Base-by-base conservation (phyloP, 2,113 vertebrate genomes). In the Tautogolabrus adspersus region DNA sequence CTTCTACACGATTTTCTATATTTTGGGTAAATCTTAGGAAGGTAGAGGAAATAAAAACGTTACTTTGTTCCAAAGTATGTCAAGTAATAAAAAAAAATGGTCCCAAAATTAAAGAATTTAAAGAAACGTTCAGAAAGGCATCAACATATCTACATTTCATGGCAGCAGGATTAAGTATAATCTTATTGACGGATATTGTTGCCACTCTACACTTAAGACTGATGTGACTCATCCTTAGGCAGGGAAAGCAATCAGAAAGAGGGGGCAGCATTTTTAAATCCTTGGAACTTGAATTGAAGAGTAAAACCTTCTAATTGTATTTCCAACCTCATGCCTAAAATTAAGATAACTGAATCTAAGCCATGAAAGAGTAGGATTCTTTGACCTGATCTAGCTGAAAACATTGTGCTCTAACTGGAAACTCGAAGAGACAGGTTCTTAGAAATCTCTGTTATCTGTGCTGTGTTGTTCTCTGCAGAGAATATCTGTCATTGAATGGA, bases 371-470 rank as follows among this genome's bases (percentile, higher is more conserved):
- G 22, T 2, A 38, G 22, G 12, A 40, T 18, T 46, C 15, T 54
- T 42, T 18, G 42, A 57, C 22, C 44, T 19, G 13, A 19, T 5
- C 38, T 22, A 18, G 12, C 21, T 67, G 11, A 42, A 9, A 61
- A 54, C 38, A 52, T n/a, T 23, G 6, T 49, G 21, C 21, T 37
- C 8, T 37, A 0, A 40, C 10, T 54, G 42, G 42, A 51, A 58
- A 16, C 21, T n/a, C 7, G 5, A 23, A 23, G 19, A 9, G 34
- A 21, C 54, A 22, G 13, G 19, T 61, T 52, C 52, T 10, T 16
- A 23, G 52, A 73, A 40, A 55, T 22, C 37, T 52, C 54, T 71
- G 51, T 57, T 51, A 46, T 63, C 49, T 8, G 15, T 56, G 76
- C 42, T 56, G 56, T 63, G 49, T 42, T 75, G 51, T 51, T 49